Conservation (phyloP, 1,140 invertebrate species). For the Lysiphlebus fabarum region DNA sequence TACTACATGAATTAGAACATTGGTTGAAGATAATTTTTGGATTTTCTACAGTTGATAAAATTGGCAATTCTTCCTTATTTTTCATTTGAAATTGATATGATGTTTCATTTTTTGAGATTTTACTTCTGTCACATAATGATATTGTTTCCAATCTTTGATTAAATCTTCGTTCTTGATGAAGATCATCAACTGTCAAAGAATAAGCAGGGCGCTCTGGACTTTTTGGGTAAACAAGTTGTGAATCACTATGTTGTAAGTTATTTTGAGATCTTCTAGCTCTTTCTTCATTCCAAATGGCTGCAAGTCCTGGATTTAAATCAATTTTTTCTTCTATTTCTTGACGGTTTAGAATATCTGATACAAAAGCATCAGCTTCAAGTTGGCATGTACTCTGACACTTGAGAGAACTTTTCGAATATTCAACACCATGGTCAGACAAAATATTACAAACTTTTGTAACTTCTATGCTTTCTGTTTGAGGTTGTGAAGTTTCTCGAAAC, state of each 20-base stretch:
- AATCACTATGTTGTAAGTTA: constrained; percentile 40
- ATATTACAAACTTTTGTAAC: constrained; percentile 19
- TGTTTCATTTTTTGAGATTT: no score
- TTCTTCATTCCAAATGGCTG: constrained; percentile 91
- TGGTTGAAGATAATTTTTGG: no score
- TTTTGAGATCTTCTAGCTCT: constrained; percentile 61
- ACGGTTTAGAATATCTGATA: constrained; percentile 75
- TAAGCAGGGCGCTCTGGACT: constrained; percentile 38
- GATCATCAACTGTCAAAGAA: constrained; percentile 42
- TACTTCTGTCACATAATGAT: no score
- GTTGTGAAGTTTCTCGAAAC: constrained; percentile 54
- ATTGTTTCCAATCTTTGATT: constrained; percentile 1
- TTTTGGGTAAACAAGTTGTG: constrained; percentile 50
- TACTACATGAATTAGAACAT: no score
- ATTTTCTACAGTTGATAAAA: no score
- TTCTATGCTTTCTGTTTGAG: constrained; percentile 18
- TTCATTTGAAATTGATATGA: no score
- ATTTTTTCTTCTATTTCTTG: constrained; percentile 60
- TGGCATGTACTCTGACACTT: constrained; percentile 53
- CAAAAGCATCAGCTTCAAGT: constrained; percentile 72
- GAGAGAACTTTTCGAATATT: constrained; percentile 36
- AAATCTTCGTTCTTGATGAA: constrained; percentile 46
- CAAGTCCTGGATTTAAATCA: constrained; percentile 83
- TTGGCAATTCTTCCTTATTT: no score
- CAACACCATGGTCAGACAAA: constrained; percentile 23